Base-by-base conservation (phyloP, 1,140 invertebrate genomes). In the Drosophila quadrilineata region DNA sequence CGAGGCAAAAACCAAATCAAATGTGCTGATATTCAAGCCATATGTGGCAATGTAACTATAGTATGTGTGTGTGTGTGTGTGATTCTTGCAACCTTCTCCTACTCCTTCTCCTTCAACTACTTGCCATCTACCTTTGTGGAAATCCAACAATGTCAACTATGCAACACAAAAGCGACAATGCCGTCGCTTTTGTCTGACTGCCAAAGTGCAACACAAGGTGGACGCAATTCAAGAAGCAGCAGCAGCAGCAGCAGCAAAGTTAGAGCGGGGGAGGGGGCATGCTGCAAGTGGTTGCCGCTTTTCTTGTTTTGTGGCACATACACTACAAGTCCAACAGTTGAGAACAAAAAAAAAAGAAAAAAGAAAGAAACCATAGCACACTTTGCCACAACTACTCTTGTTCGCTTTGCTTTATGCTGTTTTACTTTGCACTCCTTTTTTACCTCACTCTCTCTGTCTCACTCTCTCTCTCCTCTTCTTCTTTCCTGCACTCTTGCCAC, bases 81-180 rank as follows among this genome's bases (percentile, higher is more conserved):
- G 49, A 43, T 28, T 3, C 3, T 38, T 1, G 6, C 28, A 16
- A 10, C 16, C 24, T 29, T 3, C 22, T 36, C 6, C 22, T 21
- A 1, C 41, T 29, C 0, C 29, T 9, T 17, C 8, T 12, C n/a
- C 28, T 21, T 16, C 8, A 43, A 41, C 40, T 54, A 40, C 46
- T 38, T 38, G 67, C 45, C 63, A 60, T 43, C 67, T 77, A 82
- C 77, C 76, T 82, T 82, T 84, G 77, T 82, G 75, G 66, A 71
- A 84, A 85, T 79, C 74, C 74, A 84, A 84, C 79, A 84, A 84
- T 84, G 79, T 84, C 79, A 84, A 85, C 79, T 84, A 85, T 84
- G 79, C 79, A 74, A 85, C 79, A 85, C 79, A 84, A 84, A 84
- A 85, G 79, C 77, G 70, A 84, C 77, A 85, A 77, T 84, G 65